Percentiles rank a stretch among this genome's conserved stretches.
Evolutionary conservation across 2,113 vertebrate genomes (phyloP).

Genomic region (Megaceryle maxima): DNA sequence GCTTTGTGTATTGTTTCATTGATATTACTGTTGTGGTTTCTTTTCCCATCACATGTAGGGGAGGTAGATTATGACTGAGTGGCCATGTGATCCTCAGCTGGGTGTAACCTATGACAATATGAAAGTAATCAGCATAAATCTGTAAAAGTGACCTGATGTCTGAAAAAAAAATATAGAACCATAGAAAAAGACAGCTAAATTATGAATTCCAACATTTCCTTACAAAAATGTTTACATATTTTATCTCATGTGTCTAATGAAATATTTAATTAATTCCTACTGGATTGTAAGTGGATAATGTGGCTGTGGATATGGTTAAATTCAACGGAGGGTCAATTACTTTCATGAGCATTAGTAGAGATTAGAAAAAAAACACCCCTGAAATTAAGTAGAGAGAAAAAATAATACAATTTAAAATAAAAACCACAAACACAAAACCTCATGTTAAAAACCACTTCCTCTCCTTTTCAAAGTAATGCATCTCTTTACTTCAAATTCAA

Average conservation of each 20-base stretch:
- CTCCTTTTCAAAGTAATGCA: neutral
- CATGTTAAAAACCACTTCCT: neutral
- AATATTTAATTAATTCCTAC: neutral
- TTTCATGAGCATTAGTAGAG: neutral
- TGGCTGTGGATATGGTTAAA: neutral
- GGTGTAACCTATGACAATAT: no score
- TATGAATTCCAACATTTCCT: neutral
- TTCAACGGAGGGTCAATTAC: neutral
- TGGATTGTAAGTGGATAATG: neutral
- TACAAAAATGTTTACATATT: neutral
- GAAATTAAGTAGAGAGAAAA: neutral
- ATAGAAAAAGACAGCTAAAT: neutral
- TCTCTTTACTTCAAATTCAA: neutral
- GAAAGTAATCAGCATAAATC: neutral
- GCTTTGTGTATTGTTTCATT: no score
- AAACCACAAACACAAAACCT: fast-evolving
- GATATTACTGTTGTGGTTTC: no score
- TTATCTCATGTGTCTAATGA: neutral
- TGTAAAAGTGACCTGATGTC: neutral
- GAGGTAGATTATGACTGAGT: no score
- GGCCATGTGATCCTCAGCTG: no score
- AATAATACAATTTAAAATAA: neutral
- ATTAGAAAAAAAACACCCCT: neutral
- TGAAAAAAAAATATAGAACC: neutral
- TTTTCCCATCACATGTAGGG: no score